Percentiles rank a stretch among this genome's conserved stretches.
Evolutionary conservation across 2,113 vertebrate genomes (phyloP).

Genomic region (Phocoena sinus): DNA sequence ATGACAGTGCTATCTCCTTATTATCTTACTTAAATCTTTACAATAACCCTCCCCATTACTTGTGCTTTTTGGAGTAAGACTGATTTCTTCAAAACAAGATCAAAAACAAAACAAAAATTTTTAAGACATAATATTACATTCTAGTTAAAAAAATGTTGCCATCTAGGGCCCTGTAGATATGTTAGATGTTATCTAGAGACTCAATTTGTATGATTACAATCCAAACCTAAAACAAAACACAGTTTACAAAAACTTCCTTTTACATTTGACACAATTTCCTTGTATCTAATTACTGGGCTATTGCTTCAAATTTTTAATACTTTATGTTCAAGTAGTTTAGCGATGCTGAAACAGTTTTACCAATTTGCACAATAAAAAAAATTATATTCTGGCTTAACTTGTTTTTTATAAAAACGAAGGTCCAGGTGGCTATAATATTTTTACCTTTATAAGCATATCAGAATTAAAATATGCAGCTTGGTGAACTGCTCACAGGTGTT

Average conservation of each 20-base stretch:
- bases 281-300: background rate
- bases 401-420: background rate
- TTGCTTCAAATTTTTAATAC: background rate
- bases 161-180: background rate
- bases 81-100: background rate
- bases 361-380: background rate
- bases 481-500: conserved; percentile 37
- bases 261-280: background rate
- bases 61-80: background rate
- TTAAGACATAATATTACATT: background rate
- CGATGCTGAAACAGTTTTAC: background rate
- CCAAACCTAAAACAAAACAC: background rate
- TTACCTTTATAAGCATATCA: background rate
- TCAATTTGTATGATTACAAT: background rate
- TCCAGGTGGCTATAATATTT: background rate
- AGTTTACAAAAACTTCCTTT: background rate
- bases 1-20: background rate
- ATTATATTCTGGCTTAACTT: background rate
- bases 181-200: background rate
- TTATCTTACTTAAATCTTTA: background rate
- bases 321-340: background rate
- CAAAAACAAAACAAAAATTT: background rate
- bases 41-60: background rate
- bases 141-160: background rate
- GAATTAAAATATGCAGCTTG: conserved; percentile 33